phyloP scores from a whole-genome alignment of 2,888 invertebrate genomes.

The Drosophila pseudotakahashii region DNA sequence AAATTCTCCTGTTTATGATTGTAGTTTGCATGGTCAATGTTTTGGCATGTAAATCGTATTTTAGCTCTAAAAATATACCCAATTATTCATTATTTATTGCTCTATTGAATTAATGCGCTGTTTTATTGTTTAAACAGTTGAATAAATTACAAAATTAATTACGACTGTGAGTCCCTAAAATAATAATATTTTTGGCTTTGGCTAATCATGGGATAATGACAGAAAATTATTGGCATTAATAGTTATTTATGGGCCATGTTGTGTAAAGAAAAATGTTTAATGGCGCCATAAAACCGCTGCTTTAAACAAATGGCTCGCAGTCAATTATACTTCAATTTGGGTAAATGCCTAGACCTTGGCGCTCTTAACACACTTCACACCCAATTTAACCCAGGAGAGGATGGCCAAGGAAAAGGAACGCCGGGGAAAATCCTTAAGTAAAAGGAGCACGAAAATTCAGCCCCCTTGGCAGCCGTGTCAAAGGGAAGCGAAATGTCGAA shows the following conservation, averaged over 20 bases:
- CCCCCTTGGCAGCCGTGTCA: slow-evolving; percentile 29
- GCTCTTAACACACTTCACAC: slow-evolving; percentile 43
- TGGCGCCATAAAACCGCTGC: slow-evolving; percentile 16
- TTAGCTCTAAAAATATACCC: too few species aligned
- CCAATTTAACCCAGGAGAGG: slow-evolving; percentile 25
- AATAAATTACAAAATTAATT: not conserved
- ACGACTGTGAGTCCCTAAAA: not conserved
- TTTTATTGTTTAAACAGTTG: too few species aligned
- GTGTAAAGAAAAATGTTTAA: slow-evolving; percentile 2
- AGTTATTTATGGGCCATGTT: slow-evolving; percentile 4
- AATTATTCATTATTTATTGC: too few species aligned
- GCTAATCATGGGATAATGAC: not conserved
- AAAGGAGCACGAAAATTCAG: slow-evolving; percentile 7
- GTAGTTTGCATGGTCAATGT: not conserved
- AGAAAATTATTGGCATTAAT: not conserved
- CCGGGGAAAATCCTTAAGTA: slow-evolving; percentile 10
- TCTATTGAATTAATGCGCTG: too few species aligned
- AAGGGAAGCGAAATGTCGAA: slow-evolving; percentile 53
- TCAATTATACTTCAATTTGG: slow-evolving; percentile 29
- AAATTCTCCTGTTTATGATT: slow-evolving; percentile 21
- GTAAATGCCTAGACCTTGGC: slow-evolving; percentile 34
- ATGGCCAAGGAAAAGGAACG: slow-evolving; percentile 8
- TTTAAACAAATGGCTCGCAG: slow-evolving; percentile 22
- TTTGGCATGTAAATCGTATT: not conserved
- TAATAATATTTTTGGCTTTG: not conserved